Evolutionary conservation across 2,888 invertebrate genomes (phyloP).

Genomic region (Villa cingulata): DNA sequence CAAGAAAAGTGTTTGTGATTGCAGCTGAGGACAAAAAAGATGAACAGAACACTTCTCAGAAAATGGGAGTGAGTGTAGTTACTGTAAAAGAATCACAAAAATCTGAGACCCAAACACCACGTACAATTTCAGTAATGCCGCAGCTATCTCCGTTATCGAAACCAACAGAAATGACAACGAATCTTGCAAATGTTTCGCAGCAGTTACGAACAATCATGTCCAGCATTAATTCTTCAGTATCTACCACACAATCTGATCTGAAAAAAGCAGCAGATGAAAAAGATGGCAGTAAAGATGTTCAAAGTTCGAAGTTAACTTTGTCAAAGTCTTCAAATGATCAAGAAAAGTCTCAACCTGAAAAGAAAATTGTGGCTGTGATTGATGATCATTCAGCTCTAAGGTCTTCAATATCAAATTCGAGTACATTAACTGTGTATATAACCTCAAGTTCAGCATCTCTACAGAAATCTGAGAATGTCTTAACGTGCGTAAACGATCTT

Average conservation of each 20-base stretch:
- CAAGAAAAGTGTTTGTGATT: not conserved
- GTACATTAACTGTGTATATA: conserved; percentile 1
- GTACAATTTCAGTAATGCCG: conserved; percentile 45
- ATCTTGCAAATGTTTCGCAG: conserved; percentile 57
- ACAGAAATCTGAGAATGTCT: not conserved
- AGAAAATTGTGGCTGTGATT: not conserved
- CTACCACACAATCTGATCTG: conserved; percentile 1
- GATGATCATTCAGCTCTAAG: no score
- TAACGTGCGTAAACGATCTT: not conserved
- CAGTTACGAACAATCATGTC: conserved; percentile 53
- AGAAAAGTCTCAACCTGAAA: not conserved
- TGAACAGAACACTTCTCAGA: not conserved
- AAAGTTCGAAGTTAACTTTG: not conserved
- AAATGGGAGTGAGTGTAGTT: not conserved
- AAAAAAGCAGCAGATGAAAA: not conserved
- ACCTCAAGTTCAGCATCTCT: not conserved
- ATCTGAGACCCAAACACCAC: conserved; percentile 7
- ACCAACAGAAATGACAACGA: conserved; percentile 55
- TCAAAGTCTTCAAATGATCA: not conserved
- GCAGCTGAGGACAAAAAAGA: not conserved
- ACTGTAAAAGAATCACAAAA: not conserved
- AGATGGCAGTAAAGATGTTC: not conserved
- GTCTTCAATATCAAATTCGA: not conserved
- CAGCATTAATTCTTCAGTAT: conserved; percentile 34
- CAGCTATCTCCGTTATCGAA: conserved; percentile 59